phyloP scores from a whole-genome alignment of 2,113 vertebrate species.

The Uria aalge region DNA sequence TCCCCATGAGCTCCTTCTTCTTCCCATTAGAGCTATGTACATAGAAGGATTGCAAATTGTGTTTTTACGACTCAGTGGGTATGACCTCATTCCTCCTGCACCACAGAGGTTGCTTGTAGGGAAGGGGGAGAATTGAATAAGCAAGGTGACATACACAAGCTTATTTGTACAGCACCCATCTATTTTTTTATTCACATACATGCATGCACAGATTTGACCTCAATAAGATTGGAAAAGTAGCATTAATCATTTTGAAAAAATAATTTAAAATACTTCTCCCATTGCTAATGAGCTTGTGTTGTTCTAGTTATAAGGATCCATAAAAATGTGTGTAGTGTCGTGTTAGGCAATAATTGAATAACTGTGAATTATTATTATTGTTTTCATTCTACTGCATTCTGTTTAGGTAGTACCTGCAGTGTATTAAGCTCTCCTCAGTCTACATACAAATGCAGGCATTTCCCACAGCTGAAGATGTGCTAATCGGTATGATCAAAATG shows the following conservation, averaged over 20 bases:
- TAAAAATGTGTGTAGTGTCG: background rate
- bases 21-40: background rate
- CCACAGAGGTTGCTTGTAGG: background rate
- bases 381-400: constrained; percentile 15
- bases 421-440: background rate
- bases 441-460: background rate
- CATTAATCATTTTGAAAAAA: constrained; percentile 25
- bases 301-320: constrained; percentile 4
- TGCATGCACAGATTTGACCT: background rate
- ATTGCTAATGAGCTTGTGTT: constrained; percentile 6
- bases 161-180: background rate
- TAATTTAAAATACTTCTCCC: background rate
- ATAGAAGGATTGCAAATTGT: background rate
- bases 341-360: constrained; percentile 40
- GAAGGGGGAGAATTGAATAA: background rate
- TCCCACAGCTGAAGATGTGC: background rate
- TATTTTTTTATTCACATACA: background rate
- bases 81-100: background rate
- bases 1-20: background rate
- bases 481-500: background rate
- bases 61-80: background rate
- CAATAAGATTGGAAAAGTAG: background rate
- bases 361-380: constrained; percentile 31
- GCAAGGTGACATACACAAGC: background rate
- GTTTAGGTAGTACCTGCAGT: background rate